Conservation (phyloP, 2,113 vertebrate species). For the Limnothrissa miodon region DNA sequence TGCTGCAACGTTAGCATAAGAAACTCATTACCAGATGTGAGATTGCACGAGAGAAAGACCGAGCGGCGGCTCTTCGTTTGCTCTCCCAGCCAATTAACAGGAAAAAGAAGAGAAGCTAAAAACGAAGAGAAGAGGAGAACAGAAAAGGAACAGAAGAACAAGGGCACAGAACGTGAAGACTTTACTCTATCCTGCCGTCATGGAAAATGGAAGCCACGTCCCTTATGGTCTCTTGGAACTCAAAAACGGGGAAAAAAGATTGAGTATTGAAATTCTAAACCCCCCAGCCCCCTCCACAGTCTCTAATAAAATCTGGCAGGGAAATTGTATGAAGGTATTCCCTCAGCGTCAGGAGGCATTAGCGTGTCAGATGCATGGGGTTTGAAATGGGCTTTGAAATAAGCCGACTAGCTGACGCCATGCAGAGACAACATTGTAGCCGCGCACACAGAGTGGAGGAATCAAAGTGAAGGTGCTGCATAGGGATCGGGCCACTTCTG, state of each 20-base stretch:
- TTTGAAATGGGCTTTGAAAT: not conserved
- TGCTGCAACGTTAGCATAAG: slow-evolving; percentile 25
- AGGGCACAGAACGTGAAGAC: not conserved
- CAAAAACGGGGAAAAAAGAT: not conserved
- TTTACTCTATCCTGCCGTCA: not conserved
- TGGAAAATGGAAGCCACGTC: not conserved
- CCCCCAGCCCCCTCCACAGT: not conserved
- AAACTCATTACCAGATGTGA: slow-evolving; percentile 49
- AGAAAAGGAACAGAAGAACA: too few species aligned
- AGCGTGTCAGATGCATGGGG: not conserved
- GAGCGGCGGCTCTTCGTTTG: slow-evolving; percentile 27
- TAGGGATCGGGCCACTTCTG: not conserved
- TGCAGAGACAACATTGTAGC: not conserved
- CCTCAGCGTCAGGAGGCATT: not conserved
- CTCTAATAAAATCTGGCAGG: not conserved
- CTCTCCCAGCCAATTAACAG: slow-evolving; percentile 46
- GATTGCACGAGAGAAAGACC: slow-evolving; percentile 49
- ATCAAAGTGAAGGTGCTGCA: not conserved
- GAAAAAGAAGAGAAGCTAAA: slow-evolving; percentile 23
- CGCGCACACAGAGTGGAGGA: not conserved
- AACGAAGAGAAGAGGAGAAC: slow-evolving; percentile 11
- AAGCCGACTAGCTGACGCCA: not conserved
- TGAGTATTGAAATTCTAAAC: not conserved
- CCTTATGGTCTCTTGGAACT: not conserved
- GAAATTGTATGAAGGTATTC: not conserved